Percentiles rank a stretch among this genome's conserved stretches.
These are phyloP conservation scores for Falco concolor DNA, from an alignment of 2,797 vertebrate species.

Conservation along the genomic window DNA sequence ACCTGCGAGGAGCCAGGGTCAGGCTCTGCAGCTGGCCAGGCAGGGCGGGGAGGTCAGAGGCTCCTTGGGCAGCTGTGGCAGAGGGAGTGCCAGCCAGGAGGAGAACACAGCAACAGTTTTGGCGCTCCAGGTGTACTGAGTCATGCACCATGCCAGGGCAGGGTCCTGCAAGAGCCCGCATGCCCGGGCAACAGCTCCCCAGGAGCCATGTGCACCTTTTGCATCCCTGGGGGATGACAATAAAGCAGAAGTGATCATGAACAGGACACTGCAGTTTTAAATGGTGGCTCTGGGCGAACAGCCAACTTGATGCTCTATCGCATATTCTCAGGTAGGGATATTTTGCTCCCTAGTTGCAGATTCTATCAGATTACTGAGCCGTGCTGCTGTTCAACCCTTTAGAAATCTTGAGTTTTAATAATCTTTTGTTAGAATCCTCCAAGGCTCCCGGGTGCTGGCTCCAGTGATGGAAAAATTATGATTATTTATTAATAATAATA, in stretches of 20 bases:
- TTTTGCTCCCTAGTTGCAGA: neutral
- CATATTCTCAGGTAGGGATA: neutral
- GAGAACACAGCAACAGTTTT: neutral
- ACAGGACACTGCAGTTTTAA: neutral
- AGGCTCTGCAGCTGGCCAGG: neutral
- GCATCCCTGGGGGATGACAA: neutral
- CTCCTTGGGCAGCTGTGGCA: neutral
- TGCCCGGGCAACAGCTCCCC: neutral
- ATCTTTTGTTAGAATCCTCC: conserved; percentile 8
- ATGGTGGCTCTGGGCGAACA: neutral
- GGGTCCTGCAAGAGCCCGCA: neutral
- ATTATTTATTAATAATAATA: conserved; percentile 62
- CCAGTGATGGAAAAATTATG: conserved; percentile 12
- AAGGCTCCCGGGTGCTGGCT: neutral
- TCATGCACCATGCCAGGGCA: neutral
- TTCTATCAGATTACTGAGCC: neutral
- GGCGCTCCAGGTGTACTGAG: neutral
- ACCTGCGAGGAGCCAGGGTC: neutral
- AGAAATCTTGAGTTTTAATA: conserved; percentile 36
- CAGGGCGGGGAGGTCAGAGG: neutral
- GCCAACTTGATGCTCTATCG: neutral
- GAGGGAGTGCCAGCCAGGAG: neutral
- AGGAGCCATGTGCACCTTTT: neutral
- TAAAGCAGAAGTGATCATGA: neutral
- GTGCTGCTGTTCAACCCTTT: neutral